Evolutionary conservation across 2,113 vertebrate genomes (phyloP).

Genomic region (Scomber japonicus): DNA sequence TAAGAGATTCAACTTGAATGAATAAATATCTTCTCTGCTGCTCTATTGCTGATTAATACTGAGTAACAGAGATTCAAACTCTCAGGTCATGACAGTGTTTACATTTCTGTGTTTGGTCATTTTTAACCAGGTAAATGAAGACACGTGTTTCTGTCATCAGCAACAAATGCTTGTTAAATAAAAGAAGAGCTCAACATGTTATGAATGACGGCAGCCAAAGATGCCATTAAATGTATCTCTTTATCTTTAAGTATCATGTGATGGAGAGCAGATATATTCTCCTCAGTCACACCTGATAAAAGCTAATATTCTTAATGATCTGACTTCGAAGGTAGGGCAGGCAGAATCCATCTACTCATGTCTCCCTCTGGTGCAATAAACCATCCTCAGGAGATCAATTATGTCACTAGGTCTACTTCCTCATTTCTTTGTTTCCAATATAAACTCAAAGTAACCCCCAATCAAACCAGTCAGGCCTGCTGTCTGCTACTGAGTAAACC

Average conservation of each 20-base stretch:
- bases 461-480: slow-evolving; percentile 22
- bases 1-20: neutral
- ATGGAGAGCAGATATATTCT: neutral
- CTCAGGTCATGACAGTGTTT: neutral
- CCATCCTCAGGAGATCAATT: neutral
- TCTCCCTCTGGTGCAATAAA: slow-evolving; percentile 6
- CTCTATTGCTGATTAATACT: slow-evolving; percentile 3
- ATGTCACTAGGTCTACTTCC: neutral
- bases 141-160: neutral
- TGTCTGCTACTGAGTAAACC: neutral
- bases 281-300: neutral
- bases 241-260: neutral
- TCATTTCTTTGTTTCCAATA: neutral
- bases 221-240: neutral
- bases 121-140: neutral
- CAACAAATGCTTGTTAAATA: neutral
- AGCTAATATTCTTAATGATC: neutral
- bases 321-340: neutral
- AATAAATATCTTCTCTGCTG: neutral
- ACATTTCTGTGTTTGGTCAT: neutral
- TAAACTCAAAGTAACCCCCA: slow-evolving; percentile 4
- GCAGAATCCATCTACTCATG: neutral
- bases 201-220: too few species aligned
- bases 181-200: neutral
- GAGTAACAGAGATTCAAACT: neutral